Base-by-base conservation (phyloP, 2,113 vertebrate genomes). In the Laterallus jamaicensis region DNA sequence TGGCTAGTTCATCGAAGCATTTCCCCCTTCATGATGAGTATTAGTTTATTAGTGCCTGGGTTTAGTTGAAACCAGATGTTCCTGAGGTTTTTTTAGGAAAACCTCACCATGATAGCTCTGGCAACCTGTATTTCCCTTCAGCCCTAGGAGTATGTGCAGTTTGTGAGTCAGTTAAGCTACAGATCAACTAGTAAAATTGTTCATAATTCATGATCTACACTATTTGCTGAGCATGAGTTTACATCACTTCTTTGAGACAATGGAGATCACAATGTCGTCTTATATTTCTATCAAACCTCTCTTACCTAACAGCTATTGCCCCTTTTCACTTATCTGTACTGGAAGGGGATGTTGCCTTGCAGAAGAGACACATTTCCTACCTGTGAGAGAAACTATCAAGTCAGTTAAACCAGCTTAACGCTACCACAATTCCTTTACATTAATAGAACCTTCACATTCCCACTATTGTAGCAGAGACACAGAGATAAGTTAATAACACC, bases 1-100 rank as follows among this genome's bases (percentile, higher is more conserved):
- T 86, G 77, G 44, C 80, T 54, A 84, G 85, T 60, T 92, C 82
- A 95, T n/a, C 81, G 90, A 90, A 94, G 82, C 49, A 37, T 81
- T 96, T 86, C 44, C 79, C 71, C 42, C 54, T 75, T 88, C 86
- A 62, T 86, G 80, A 97, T 54, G 60, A 88, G 56, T n/a, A 90
- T 88, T 78, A 90, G 56, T 87, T 94, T 93, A 87, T 93, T 96
- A 90, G 71, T 59, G 79, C 75, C 59, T 64, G 56, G 52, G 35
- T 76, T 93, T 93, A 96, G 86, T 47, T 84, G 66, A 84, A 95
- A 88, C 82, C 95, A 96, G 86, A 93, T 95, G 95, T 90, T 96
- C 62, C 86, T 90, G 60, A 73, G 19, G 9, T 22, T 54, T 81
- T 88, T 63, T 49, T 28, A 93, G 78, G 95, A 95, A 56, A 92